A percentile compares a stretch with the other conserved stretches of the same genome.
Evolutionary conservation across 2,113 vertebrate genomes (phyloP).

Genomic region (Saccopteryx bilineata): DNA sequence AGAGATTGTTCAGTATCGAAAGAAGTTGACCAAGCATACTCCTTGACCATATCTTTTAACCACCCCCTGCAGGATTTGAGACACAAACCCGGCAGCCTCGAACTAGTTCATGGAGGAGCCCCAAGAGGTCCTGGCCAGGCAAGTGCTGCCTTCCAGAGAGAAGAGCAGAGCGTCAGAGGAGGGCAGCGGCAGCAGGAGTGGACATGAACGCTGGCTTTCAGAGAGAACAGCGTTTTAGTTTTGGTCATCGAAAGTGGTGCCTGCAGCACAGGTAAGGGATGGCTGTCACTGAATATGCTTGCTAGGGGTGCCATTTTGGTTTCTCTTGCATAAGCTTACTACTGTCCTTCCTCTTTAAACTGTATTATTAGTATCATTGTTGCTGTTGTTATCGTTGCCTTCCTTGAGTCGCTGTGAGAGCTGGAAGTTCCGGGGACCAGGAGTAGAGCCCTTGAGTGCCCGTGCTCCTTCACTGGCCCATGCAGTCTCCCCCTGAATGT

Average conservation of each 20-base stretch:
- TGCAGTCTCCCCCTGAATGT: not conserved
- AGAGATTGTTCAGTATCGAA: not conserved
- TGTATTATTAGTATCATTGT: not conserved
- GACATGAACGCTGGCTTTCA: conserved; percentile 83
- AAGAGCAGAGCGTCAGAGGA: conserved; percentile 45
- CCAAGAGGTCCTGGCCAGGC: not conserved
- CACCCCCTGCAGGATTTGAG: conserved; percentile 60
- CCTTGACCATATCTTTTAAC: conserved; percentile 38
- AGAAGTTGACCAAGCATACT: not conserved
- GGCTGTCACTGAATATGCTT: fast-evolving
- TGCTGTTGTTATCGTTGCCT: not conserved
- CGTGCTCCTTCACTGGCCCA: too few relatives aligned
- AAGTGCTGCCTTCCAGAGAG: conserved; percentile 28
- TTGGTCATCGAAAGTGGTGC: conserved; percentile 83
- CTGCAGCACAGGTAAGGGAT: conserved; percentile 79
- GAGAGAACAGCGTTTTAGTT: conserved; percentile 79
- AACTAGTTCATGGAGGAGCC: conserved; percentile 68
- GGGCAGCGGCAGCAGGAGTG: conserved; percentile 44
- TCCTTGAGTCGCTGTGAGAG: not conserved
- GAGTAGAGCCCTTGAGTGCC: not conserved
- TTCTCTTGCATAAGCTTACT: not conserved
- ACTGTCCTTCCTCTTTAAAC: not conserved
- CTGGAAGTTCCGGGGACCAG: not conserved
- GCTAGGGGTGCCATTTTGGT: not conserved
- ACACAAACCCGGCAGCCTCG: not conserved